These are phyloP conservation scores for Euwallacea fornicatus DNA, from an alignment of 1,140 invertebrate genomes.

Conservation along the genomic window DNA sequence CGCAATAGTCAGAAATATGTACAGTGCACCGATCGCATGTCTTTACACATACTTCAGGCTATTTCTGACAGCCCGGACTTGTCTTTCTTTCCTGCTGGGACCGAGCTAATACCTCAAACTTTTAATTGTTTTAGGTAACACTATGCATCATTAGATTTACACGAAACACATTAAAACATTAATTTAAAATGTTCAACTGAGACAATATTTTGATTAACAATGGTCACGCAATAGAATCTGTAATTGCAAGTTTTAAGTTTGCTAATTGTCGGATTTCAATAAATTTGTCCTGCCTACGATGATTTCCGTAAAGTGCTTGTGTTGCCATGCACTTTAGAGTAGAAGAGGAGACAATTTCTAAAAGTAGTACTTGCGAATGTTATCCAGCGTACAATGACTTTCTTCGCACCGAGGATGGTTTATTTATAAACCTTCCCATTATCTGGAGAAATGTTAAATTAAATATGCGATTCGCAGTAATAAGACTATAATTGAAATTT, in stretches of 20 bases:
- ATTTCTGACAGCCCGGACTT: too few relatives aligned
- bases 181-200: background rate
- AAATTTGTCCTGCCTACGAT: background rate
- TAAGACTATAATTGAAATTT: too few relatives aligned
- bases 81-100: too few relatives aligned
- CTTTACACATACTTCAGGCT: too few relatives aligned
- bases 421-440: background rate
- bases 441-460: background rate
- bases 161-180: background rate
- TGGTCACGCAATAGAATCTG: too few relatives aligned
- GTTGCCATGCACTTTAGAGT: background rate
- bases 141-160: too few relatives aligned
- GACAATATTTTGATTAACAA: background rate
- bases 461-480: background rate
- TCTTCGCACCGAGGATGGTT: background rate
- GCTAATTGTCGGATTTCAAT: background rate
- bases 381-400: slow-evolving; percentile 13
- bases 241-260: background rate
- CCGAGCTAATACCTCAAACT: background rate
- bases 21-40: too few relatives aligned
- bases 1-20: too few relatives aligned
- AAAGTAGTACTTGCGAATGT: slow-evolving; percentile 9
- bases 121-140: too few relatives aligned
- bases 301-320: background rate
- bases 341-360: slow-evolving; percentile 10